phyloP scores from a whole-genome alignment of 2,888 invertebrate genomes.

The Heliconius sara region DNA sequence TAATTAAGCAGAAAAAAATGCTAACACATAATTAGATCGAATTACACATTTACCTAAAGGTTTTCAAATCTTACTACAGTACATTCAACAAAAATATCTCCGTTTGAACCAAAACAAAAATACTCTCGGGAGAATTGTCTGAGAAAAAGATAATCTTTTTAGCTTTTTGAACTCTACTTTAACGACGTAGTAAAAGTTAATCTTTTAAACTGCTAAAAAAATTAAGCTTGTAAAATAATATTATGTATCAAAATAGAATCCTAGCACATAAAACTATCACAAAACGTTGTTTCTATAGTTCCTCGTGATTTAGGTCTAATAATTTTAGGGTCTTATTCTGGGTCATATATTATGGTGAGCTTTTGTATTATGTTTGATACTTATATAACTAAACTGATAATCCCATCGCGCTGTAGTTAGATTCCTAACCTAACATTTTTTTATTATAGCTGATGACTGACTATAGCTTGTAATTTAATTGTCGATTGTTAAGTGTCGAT shows the following conservation, averaged over 20 bases:
- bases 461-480: neutral
- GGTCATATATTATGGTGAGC: neutral
- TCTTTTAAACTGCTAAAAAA: neutral
- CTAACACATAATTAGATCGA: neutral
- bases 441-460: neutral
- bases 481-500: no score
- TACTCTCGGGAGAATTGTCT: neutral
- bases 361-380: constrained; percentile 6
- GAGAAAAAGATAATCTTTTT: neutral
- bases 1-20: neutral
- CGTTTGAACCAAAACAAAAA: neutral
- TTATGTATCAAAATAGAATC: neutral
- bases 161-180: neutral
- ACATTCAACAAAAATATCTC: neutral
- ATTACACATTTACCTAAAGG: neutral
- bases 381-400: neutral
- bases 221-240: neutral
- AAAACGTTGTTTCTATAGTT: constrained; percentile 10
- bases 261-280: constrained; percentile 19
- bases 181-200: constrained; percentile 1
- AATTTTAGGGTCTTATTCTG: constrained; percentile 10
- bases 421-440: neutral
- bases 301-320: constrained; percentile 17
- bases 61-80: neutral
- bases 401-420: neutral